A percentile compares a stretch with the other conserved stretches of the same genome.
Evolutionary conservation across 2,888 invertebrate species (phyloP).

Genomic region (Erebia epiphron): DNA sequence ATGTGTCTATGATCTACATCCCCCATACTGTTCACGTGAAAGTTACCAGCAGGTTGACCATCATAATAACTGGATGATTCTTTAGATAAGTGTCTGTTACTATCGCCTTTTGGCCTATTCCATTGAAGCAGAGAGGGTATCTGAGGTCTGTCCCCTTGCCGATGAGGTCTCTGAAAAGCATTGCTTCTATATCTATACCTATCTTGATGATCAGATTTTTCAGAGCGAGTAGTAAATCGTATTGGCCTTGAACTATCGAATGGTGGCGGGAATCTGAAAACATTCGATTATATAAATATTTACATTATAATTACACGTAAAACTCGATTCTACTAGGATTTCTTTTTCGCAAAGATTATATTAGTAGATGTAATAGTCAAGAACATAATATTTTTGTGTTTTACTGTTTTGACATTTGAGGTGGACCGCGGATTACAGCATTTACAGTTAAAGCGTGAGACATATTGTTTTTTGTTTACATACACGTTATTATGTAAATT

Average conservation of each 20-base stretch:
- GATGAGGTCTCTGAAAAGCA: slow-evolving; percentile 52
- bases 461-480: slow-evolving; percentile 7
- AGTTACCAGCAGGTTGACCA: slow-evolving; percentile 43
- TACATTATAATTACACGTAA: background rate
- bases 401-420: slow-evolving; percentile 10
- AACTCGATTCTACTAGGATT: background rate
- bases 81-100: slow-evolving; percentile 42
- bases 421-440: background rate
- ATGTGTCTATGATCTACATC: slow-evolving; percentile 65
- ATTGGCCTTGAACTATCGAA: slow-evolving; percentile 46
- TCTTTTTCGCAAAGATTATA: background rate
- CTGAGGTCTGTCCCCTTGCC: slow-evolving; percentile 47
- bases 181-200: slow-evolving; percentile 54
- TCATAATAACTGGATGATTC: slow-evolving; percentile 47
- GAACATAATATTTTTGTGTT: background rate
- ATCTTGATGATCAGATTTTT: slow-evolving; percentile 50
- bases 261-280: slow-evolving; percentile 65
- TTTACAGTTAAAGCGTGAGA: slow-evolving; percentile 10
- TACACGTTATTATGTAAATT: background rate
- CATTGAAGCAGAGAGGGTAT: slow-evolving; percentile 47
- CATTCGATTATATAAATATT: background rate
- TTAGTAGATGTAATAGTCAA: background rate
- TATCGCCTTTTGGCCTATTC: slow-evolving; percentile 46
- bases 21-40: slow-evolving; percentile 63
- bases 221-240: slow-evolving; percentile 48